Base-by-base conservation (phyloP, 2,113 vertebrate species). In the Periophthalmus modestus region DNA sequence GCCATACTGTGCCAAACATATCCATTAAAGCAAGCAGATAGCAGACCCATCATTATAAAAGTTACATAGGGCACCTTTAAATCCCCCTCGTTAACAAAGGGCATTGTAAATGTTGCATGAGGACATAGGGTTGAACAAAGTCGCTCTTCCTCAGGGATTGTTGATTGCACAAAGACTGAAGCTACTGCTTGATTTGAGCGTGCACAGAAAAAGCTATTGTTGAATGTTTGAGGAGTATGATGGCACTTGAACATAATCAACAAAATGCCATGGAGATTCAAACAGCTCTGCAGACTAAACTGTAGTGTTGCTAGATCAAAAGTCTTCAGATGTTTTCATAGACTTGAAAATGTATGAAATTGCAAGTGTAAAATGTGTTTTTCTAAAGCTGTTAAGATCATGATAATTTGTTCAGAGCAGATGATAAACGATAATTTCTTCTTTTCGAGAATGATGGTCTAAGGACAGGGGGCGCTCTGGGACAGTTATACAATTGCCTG, bases 141-240 rank as follows among this genome's bases (percentile, higher is more conserved):
- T 63, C 54, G 47, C 16, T 70, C 50, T 68, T 43, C 67, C 4
- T 18, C 4, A 58, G 57, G 63, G 59, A 46, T 18, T 70, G 54
- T n/a, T 55, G 76, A 80, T 83, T 84, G 66, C 78, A 23, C 39
- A 34, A 62, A 74, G 46, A 70, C 70, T 77, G 62, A 68, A 59
- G 57, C 52, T 57, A 33, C 52, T 14, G 67, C 69, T 76, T n/a
- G 72, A 82, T 81, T 72, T 82, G 14, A 15, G 81, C 57, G 74
- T 68, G 72, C 75, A 81, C 77, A 75, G 69, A 74, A 58, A 57
- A 43, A 69, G 75, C 36, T 71, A 82, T 74, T 87, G 73, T 36
- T 68, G 46, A 85, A 67, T 78, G 24, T 77, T 79, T 52, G 73
- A 34, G 24, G 36, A 62, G 52, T 28, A 74, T 36, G 78, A 68